Percentiles rank a stretch among this genome's conserved stretches.
phyloP scores from a whole-genome alignment of 2,113 vertebrate genomes.

The Lepus americanus region DNA sequence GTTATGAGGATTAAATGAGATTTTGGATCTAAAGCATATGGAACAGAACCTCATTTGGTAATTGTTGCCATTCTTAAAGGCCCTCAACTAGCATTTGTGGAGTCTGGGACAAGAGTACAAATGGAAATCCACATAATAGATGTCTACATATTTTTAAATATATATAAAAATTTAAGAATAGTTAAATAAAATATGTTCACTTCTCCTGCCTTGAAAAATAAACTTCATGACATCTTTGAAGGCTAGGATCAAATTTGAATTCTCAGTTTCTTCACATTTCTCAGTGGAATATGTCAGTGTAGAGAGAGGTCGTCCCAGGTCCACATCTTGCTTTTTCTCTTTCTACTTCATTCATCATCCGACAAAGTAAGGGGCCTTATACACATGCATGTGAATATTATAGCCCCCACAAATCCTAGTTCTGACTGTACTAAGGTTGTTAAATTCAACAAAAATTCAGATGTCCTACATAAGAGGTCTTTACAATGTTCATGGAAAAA shows the following conservation, averaged over 20 bases:
- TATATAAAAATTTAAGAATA: constrained; percentile 34
- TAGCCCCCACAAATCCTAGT: neutral
- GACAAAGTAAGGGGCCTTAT: neutral
- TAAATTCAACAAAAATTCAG: neutral
- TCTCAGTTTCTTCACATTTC: constrained; percentile 17
- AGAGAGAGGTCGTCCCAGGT: neutral
- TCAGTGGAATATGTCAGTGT: neutral
- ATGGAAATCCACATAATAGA: constrained; percentile 43
- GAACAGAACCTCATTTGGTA: constrained; percentile 58
- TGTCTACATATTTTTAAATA: constrained; percentile 52
- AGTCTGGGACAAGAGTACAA: constrained; percentile 62
- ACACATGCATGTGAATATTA: neutral
- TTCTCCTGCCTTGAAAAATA: constrained; percentile 47
- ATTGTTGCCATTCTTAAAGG: constrained; percentile 61
- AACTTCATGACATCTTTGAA: constrained; percentile 36
- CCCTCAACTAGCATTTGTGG: constrained; percentile 30
- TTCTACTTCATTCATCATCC: neutral
- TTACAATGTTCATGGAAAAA: no score
- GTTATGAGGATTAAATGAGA: constrained; percentile 52
- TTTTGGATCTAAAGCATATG: constrained; percentile 31
- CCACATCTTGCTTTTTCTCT: neutral
- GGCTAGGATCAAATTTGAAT: constrained; percentile 30
- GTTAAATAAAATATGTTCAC: constrained; percentile 52
- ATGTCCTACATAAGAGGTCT: no score
- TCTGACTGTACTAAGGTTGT: neutral